Percentiles rank a stretch among this genome's conserved stretches.
phyloP scores from a whole-genome alignment of 2,113 vertebrate species.

The Hemicordylus capensis region DNA sequence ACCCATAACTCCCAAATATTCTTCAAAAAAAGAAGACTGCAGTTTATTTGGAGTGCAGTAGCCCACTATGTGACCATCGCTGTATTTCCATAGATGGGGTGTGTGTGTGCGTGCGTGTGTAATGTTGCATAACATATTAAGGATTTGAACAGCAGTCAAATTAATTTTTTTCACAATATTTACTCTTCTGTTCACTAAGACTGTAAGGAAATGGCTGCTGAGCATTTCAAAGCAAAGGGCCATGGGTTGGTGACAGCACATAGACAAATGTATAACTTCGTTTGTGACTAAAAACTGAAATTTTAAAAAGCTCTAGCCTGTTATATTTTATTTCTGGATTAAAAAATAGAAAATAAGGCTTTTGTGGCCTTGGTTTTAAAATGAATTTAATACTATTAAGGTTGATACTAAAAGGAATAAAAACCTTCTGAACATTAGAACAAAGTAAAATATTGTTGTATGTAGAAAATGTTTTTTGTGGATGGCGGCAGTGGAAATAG shows the following conservation, averaged over 20 bases:
- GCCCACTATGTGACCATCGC: background rate
- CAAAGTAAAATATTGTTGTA: too few species aligned
- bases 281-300: background rate
- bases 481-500: too few species aligned
- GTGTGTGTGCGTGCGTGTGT: background rate
- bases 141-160: background rate
- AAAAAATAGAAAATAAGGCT: background rate
- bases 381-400: too few species aligned
- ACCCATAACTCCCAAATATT: background rate
- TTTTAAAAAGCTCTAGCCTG: background rate
- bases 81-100: background rate
- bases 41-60: slow-evolving; percentile 3
- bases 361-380: background rate
- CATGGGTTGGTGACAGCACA: background rate
- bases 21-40: slow-evolving; percentile 39
- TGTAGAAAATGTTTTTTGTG: too few species aligned
- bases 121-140: background rate
- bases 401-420: background rate
- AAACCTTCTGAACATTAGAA: background rate
- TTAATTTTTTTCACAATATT: background rate
- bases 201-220: background rate
- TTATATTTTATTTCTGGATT: background rate
- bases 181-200: background rate
- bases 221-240: background rate
- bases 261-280: background rate